phyloP scores from a whole-genome alignment of 2,113 vertebrate species.

The Neogobius melanostomus region DNA sequence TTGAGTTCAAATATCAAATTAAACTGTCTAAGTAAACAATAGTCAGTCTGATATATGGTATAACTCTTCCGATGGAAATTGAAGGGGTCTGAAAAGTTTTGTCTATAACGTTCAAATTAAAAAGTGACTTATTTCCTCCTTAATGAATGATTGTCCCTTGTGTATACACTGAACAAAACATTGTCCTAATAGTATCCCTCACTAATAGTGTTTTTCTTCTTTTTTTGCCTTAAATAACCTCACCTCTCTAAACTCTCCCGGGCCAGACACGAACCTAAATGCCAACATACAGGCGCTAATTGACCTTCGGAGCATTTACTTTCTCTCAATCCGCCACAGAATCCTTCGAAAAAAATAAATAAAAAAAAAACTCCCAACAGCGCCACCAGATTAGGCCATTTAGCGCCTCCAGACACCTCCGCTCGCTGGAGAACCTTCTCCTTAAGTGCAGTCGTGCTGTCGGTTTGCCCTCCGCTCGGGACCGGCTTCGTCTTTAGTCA shows the following conservation, averaged over 20 bases:
- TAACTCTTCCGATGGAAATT: too few species aligned
- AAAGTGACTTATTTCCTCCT: too few species aligned
- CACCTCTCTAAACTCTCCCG: constrained; percentile 57
- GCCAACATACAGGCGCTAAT: constrained; percentile 63
- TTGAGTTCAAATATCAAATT: too few species aligned
- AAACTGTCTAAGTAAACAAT: too few species aligned
- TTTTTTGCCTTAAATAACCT: constrained; percentile 60
- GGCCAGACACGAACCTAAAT: constrained; percentile 55
- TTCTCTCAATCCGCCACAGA: constrained; percentile 57
- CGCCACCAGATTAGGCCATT: constrained; percentile 66
- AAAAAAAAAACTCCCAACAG: constrained; percentile 27
- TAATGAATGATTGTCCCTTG: too few species aligned
- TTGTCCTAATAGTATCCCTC: too few species aligned
- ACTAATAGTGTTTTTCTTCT: too few species aligned
- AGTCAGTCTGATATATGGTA: too few species aligned
- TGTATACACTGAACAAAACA: too few species aligned
- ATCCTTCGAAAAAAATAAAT: constrained; percentile 36
- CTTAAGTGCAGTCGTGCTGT: constrained; percentile 68
- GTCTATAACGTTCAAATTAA: too few species aligned
- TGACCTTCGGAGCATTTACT: constrained; percentile 61
- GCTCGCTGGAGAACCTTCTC: constrained; percentile 58
- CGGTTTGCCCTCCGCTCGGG: constrained; percentile 62
- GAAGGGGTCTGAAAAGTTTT: too few species aligned
- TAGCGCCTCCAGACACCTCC: constrained; percentile 63
- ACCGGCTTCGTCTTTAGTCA: constrained; percentile 66